Evolutionary conservation across 2,797 vertebrate species (phyloP).

Genomic region (Caiman crocodilus): DNA sequence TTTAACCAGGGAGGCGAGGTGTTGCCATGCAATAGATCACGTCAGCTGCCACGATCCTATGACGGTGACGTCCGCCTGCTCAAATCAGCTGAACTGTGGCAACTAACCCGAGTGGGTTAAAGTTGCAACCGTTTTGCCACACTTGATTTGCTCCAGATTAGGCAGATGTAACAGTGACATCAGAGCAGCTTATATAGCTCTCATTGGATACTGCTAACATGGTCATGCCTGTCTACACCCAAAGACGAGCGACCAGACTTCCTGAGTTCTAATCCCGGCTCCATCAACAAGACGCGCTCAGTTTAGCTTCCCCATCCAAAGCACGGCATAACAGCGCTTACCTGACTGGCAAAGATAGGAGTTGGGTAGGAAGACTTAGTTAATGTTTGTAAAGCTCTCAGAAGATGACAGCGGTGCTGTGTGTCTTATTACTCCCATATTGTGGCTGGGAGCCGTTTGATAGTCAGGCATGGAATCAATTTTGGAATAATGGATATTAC

Average conservation of each 20-base stretch:
- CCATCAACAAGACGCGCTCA: background rate
- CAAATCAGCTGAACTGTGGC: too few species aligned
- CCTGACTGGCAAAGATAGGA: background rate
- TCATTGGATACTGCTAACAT: too few species aligned
- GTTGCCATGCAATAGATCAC: too few species aligned
- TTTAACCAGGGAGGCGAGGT: background rate
- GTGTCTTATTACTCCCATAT: slow-evolving; percentile 48
- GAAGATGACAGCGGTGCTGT: slow-evolving; percentile 67
- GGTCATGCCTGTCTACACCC: too few species aligned
- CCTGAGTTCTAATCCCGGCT: slow-evolving; percentile 23
- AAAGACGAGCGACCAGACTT: background rate
- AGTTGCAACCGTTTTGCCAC: too few species aligned
- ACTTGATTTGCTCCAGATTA: too few species aligned
- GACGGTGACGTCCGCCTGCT: too few species aligned
- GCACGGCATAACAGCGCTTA: background rate
- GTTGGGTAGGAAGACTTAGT: slow-evolving; percentile 40
- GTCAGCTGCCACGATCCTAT: too few species aligned
- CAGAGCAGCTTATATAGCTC: too few species aligned
- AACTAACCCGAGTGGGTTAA: too few species aligned
- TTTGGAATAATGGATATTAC: slow-evolving; percentile 79
- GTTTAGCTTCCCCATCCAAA: background rate
- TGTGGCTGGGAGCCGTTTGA: slow-evolving; percentile 68
- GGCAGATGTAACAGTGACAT: too few species aligned
- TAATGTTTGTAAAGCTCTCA: slow-evolving; percentile 75
- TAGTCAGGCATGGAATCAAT: slow-evolving; percentile 79